A percentile compares a stretch with the other conserved stretches of the same genome.
Conservation (phyloP, 30 jellyfish, hydroid and myxozoan species). For the Hydractinia echinata region DNA sequence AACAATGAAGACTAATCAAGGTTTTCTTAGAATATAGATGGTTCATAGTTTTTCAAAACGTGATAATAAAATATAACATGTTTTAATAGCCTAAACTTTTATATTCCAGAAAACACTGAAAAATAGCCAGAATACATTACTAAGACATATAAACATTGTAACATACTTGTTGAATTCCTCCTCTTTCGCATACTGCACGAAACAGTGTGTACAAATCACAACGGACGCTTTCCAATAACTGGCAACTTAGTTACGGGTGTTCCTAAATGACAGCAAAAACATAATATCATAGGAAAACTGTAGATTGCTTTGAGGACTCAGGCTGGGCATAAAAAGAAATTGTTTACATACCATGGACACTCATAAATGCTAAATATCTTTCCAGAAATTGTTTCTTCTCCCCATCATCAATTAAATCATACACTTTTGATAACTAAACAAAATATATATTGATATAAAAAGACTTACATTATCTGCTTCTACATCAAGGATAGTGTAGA, state of each 20-base stretch:
- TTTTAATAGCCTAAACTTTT: not conserved
- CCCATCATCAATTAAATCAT: constrained; percentile 90
- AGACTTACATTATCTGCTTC: not conserved
- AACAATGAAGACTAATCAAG: too few relatives aligned
- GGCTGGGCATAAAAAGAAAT: not conserved
- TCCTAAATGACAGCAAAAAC: constrained; percentile 34
- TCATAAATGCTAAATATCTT: constrained; percentile 94
- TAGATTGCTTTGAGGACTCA: not conserved
- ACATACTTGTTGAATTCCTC: constrained; percentile 94
- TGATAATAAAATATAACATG: too few relatives aligned
- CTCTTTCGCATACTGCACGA: constrained; percentile 84
- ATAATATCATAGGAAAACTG: not conserved
- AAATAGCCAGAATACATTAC: too few relatives aligned
- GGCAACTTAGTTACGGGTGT: constrained; percentile 98
- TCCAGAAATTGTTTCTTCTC: constrained; percentile 84
- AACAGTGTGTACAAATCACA: constrained; percentile 88
- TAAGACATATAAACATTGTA: not conserved
- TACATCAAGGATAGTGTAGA: not conserved
- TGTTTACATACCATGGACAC: constrained; percentile 77
- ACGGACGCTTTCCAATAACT: constrained; percentile 76
- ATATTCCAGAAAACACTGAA: not conserved
- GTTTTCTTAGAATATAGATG: too few relatives aligned
- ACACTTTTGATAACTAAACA: constrained; percentile 79
- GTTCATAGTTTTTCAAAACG: too few relatives aligned
- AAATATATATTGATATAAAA: not conserved